These are phyloP conservation scores for Leucophenga varia DNA, from an alignment of 1,140 invertebrate genomes.

Conservation along the genomic window DNA sequence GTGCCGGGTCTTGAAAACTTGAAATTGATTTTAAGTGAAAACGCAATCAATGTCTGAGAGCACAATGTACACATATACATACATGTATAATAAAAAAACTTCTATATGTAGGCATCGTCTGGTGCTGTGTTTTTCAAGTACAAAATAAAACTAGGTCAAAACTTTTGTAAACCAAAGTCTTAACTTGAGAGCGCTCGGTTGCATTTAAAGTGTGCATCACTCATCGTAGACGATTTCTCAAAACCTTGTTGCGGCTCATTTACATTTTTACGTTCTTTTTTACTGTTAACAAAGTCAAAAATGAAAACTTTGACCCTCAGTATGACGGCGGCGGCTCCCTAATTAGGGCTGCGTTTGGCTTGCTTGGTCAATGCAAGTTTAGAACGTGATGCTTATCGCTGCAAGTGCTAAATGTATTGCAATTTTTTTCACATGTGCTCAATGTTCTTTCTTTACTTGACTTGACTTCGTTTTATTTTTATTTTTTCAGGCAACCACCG, in stretches of 20 bases:
- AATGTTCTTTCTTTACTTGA: conserved; percentile 1
- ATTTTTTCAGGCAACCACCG: conserved; percentile 63
- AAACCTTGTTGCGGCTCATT: conserved; percentile 20
- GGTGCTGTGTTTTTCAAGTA: conserved; percentile 2
- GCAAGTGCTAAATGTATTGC: conserved; percentile 9
- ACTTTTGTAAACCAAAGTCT: no score
- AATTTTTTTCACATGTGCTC: conserved; percentile 13
- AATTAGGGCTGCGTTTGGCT: neutral
- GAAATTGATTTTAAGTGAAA: no score
- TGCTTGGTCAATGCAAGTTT: neutral
- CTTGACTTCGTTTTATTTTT: neutral
- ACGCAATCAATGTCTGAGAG: no score
- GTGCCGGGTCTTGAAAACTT: no score
- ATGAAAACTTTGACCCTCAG: conserved; percentile 13
- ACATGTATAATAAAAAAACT: no score
- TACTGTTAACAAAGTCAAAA: no score
- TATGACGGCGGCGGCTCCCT: neutral
- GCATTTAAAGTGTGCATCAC: conserved; percentile 1
- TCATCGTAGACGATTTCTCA: no score
- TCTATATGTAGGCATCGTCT: no score
- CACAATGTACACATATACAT: no score
- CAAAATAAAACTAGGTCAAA: conserved; percentile 35
- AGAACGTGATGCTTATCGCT: neutral
- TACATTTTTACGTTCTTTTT: conserved; percentile 34
- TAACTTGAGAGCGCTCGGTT: conserved; percentile 21